A percentile compares a stretch with the other conserved stretches of the same genome.
Evolutionary conservation across 2,113 vertebrate genomes (phyloP).

Genomic region (Gopherus evgoodei): DNA sequence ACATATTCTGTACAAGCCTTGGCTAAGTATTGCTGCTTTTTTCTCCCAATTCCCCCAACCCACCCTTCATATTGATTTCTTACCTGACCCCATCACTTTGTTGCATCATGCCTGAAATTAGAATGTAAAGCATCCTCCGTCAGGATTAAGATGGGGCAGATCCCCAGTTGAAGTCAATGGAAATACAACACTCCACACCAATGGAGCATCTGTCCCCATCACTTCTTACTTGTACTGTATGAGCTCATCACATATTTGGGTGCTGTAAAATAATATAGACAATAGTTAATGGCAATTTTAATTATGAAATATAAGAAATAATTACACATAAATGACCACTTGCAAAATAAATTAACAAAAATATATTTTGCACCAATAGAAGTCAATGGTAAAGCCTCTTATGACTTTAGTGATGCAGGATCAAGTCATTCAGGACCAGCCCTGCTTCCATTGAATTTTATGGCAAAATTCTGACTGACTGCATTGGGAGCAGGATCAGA

Average conservation of each 20-base stretch:
- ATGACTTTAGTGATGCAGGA: background rate
- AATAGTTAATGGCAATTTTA: background rate
- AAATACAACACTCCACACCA: accelerated
- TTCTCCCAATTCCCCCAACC: background rate
- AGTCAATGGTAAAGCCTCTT: background rate
- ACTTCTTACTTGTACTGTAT: background rate
- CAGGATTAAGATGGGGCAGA: background rate
- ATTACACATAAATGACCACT: background rate
- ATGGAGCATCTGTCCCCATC: background rate
- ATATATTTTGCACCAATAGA: background rate
- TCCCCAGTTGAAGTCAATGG: background rate
- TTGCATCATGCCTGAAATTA: background rate
- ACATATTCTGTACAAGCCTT: background rate
- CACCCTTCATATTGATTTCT: background rate
- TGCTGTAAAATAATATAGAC: background rate
- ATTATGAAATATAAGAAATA: background rate
- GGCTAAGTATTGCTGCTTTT: background rate
- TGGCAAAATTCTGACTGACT: background rate
- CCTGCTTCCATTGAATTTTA: background rate
- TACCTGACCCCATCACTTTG: background rate
- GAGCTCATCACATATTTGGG: no score
- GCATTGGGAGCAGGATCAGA: background rate
- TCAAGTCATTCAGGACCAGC: accelerated
- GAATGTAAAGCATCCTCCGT: background rate
- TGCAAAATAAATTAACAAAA: background rate